Percentiles rank a stretch among this genome's conserved stretches.
phyloP scores from a whole-genome alignment of 2,113 vertebrate genomes.

The Tauraco erythrolophus region DNA sequence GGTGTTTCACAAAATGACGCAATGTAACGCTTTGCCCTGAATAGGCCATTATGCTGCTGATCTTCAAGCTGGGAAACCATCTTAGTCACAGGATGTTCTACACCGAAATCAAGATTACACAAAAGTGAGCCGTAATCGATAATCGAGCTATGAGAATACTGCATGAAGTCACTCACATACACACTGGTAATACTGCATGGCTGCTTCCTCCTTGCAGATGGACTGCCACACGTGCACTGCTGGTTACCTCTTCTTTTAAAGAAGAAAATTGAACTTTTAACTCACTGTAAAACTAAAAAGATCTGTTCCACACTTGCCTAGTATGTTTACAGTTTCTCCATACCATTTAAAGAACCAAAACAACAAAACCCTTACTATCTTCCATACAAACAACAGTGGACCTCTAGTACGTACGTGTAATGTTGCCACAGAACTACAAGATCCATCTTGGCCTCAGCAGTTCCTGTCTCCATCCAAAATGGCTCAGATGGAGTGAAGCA shows the following conservation, averaged over 20 bases:
- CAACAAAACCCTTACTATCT: not conserved
- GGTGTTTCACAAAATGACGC: not conserved
- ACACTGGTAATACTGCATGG: not conserved
- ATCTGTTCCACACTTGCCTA: not conserved
- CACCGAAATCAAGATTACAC: not conserved
- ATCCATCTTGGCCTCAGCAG: not conserved
- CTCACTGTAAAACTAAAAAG: not conserved
- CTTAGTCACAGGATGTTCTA: not conserved
- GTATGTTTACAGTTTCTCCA: not conserved
- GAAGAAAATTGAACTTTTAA: not conserved
- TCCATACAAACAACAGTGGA: not conserved
- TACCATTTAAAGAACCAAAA: not conserved
- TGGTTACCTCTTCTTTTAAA: not conserved
- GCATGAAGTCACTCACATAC: not conserved
- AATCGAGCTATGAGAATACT: not conserved
- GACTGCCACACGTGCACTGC: not conserved
- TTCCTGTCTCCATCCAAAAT: not conserved
- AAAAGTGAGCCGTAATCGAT: rapidly evolving
- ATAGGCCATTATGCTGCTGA: not conserved
- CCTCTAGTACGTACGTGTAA: not conserved
- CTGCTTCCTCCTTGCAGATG: not conserved
- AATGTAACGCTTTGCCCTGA: not conserved
- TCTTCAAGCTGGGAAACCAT: not conserved
- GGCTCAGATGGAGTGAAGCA: not conserved
- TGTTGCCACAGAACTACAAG: not conserved